These are phyloP conservation scores for Lasioglossum figueresi DNA, from an alignment of 2,888 invertebrate genomes.

Conservation along the genomic window DNA sequence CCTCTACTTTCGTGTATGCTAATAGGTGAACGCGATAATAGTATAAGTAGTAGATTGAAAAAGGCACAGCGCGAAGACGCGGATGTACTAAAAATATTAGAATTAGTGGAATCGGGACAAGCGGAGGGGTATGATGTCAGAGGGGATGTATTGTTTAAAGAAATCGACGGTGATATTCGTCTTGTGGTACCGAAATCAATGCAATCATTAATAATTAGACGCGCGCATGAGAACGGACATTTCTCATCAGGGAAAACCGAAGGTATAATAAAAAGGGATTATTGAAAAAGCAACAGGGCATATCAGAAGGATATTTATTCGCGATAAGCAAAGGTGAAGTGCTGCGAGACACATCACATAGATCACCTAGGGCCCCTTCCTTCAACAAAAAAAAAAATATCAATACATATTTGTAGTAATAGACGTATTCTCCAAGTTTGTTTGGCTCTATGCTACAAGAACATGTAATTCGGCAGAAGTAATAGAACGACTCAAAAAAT, in stretches of 20 bases:
- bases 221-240: background rate
- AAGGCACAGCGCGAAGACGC: background rate
- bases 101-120: background rate
- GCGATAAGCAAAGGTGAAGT: too few relatives aligned
- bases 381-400: too few relatives aligned
- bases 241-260: background rate
- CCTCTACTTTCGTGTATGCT: background rate
- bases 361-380: too few relatives aligned
- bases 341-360: too few relatives aligned
- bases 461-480: too few relatives aligned
- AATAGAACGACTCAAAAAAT: too few relatives aligned
- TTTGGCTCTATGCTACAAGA: too few relatives aligned
- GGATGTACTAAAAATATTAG: background rate
- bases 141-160: slow-evolving; percentile 12
- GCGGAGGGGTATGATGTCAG: background rate
- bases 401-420: too few relatives aligned
- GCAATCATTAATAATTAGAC: slow-evolving; percentile 2
- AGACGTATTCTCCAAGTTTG: too few relatives aligned
- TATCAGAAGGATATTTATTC: too few relatives aligned
- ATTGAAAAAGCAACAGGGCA: background rate
- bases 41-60: background rate
- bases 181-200: background rate
- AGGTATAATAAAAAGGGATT: background rate
- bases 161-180: background rate
- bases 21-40: background rate